Conservation (phyloP, 2,113 vertebrate species). For the Amazona vittata region DNA sequence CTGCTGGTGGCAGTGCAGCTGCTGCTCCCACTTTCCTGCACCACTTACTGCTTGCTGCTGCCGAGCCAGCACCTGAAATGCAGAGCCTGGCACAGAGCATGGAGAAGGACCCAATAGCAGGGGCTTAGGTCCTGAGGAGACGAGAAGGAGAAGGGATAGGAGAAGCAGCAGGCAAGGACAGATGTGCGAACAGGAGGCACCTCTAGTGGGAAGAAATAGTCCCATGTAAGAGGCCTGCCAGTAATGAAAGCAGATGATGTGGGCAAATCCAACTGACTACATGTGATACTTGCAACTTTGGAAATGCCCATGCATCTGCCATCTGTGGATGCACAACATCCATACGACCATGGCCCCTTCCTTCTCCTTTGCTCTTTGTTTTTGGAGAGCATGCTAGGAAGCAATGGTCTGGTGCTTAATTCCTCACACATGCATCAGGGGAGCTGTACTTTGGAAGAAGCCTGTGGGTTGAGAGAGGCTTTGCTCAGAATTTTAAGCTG, state of each 20-base stretch:
- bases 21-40: neutral
- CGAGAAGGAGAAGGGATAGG: neutral
- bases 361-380: neutral
- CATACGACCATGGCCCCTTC: neutral
- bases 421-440: neutral
- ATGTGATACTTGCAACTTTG: neutral
- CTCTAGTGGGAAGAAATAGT: neutral
- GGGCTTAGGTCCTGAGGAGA: neutral
- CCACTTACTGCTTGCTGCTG: neutral
- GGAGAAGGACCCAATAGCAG: neutral
- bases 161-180: neutral
- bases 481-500: neutral
- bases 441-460: neutral
- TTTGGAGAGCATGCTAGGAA: neutral
- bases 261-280: neutral
- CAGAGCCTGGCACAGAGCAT: neutral
- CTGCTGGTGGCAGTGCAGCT: neutral
- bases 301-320: neutral
- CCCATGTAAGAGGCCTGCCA: neutral
- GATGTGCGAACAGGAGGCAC: neutral
- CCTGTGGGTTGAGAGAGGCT: neutral
- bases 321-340: neutral
- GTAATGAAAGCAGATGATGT: neutral
- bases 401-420: neutral
- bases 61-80: fast-evolving